These are phyloP conservation scores for Pecten maximus DNA, from an alignment of 2,888 invertebrate species.

Conservation along the genomic window DNA sequence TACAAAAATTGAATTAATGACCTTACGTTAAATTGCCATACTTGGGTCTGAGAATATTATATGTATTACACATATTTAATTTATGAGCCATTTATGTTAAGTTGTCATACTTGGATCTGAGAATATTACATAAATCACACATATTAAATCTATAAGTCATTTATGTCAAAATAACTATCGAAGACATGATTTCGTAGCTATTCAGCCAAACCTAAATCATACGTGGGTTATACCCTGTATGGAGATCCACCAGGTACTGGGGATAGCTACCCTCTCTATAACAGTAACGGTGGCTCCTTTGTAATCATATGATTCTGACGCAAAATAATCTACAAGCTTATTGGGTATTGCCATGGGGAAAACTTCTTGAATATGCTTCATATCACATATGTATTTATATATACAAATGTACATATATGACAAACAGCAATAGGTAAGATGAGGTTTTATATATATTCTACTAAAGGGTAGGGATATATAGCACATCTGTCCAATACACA, in stretches of 20 bases:
- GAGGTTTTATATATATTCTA: neutral
- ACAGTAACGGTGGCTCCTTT: neutral
- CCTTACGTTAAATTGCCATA: no score
- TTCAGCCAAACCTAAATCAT: neutral
- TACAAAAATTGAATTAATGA: neutral
- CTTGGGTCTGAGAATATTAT: no score
- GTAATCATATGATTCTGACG: neutral
- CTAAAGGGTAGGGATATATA: neutral
- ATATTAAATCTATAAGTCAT: neutral
- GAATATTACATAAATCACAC: neutral
- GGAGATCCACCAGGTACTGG: no score
- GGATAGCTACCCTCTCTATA: neutral
- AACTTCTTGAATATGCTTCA: neutral
- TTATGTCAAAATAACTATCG: neutral
- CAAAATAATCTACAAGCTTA: neutral
- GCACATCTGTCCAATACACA: neutral
- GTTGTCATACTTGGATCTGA: no score
- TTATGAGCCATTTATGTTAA: no score
- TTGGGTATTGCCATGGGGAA: neutral
- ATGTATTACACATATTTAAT: no score
- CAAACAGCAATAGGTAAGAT: neutral
- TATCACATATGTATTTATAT: conserved; percentile 11
- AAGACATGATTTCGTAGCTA: neutral
- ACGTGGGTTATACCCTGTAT: neutral
- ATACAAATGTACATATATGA: neutral